Evolutionary conservation across 2,888 invertebrate genomes (phyloP), one percentile per base, ranked within the genome.

Genomic region (Microctonus hyperodae): DNA sequence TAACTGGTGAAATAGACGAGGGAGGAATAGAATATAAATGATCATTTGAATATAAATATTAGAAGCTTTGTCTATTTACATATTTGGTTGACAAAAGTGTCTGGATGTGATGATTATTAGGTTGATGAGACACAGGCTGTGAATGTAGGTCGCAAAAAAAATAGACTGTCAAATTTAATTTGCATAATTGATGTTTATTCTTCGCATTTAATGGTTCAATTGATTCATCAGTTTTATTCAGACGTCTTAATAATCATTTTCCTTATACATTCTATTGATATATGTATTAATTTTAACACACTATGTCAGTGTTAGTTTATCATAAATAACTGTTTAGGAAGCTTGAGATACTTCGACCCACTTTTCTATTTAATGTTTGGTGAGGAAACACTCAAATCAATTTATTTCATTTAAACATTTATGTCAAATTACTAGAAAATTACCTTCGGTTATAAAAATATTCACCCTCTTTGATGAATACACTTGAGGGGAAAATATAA

Each of bases 311-410:
- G 67, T 69, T 68, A 70, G 69, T 71, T 58, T 68, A 70, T 70
- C 67, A 67, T 66, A n/a, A n/a, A n/a, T n/a, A n/a, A 37, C 37
- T 28, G 40, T 70, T 69, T 48, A 70, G 65, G 61, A 68, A 70
- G 44, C 13, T 37, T 64, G n/a, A n/a, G 61, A n/a, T 68, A 62
- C 67, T 56, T 59, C 66, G 71, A 70, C 69, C 70, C 66, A 71
- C 64, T 71, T 72, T 68, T 61, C 22, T 66, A 58, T 44, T 64
- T 66, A 55, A 67, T 69, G 71, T 72, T 70, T 71, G 67, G 69
- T 67, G 57, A 68, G 71, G 69, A 69, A 71, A 72, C 69, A 72
- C 69, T 69, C 67, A 40, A 69, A 70, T 67, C 65, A 69, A 69
- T 69, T 70, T 68, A 68, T 71, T 69, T 61, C 56, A 68, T 40